Evolutionary conservation across 2,888 invertebrate genomes (phyloP).

Genomic region (Heliconius sara): DNA sequence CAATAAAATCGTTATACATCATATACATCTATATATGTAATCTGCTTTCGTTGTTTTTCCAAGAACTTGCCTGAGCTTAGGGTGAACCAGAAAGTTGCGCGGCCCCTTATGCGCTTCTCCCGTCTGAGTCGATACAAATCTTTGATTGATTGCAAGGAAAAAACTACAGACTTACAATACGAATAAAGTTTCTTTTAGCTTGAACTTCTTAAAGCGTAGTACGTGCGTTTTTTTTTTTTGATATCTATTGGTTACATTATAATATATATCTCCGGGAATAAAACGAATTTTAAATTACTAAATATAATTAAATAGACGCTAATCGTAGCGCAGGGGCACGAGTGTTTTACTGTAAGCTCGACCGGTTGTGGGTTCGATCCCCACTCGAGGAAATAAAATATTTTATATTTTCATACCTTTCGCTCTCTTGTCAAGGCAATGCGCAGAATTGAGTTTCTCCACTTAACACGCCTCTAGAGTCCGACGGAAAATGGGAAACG

Average conservation of each 20-base stretch:
- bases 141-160: constrained; percentile 44
- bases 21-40: constrained; percentile 1
- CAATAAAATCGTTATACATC: not conserved
- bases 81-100: constrained; percentile 50
- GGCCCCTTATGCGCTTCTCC: constrained; percentile 53
- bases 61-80: constrained; percentile 54
- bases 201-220: constrained; percentile 21
- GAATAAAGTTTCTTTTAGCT: constrained; percentile 40
- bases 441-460: too few species aligned
- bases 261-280: not conserved
- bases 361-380: too few species aligned
- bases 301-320: not conserved
- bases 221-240: constrained; percentile 27
- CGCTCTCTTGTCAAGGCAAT: too few species aligned
- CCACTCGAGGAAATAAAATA: too few species aligned
- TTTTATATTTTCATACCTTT: too few species aligned
- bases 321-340: too few species aligned
- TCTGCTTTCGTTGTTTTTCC: constrained; percentile 52
- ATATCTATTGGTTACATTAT: constrained; percentile 5
- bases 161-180: constrained; percentile 42
- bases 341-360: too few species aligned
- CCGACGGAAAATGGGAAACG: too few species aligned
- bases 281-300: not conserved
- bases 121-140: constrained; percentile 52
- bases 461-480: too few species aligned